These are phyloP conservation scores for Schizopygopsis malacanthus DNA, from an alignment of 2,797 vertebrate species.

Conservation along the genomic window DNA sequence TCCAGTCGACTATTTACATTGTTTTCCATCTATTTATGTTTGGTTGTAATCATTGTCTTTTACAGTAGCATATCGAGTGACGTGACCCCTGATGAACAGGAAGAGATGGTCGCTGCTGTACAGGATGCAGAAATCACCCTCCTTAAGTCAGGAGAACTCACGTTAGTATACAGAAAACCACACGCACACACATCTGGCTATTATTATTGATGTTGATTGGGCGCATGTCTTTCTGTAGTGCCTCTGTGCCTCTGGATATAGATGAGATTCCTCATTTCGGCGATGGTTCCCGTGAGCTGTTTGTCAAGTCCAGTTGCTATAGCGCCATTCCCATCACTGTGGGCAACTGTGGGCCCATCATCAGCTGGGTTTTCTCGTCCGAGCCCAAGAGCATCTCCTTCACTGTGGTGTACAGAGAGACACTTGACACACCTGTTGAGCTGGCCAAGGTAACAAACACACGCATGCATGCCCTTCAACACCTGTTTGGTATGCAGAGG, in stretches of 20 bases:
- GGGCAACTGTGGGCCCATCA: slow-evolving; percentile 80
- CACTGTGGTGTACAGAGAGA: slow-evolving; percentile 88
- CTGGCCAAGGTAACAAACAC: slow-evolving; percentile 85
- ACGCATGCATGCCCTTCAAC: background rate
- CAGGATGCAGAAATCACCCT: slow-evolving; percentile 92
- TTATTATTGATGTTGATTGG: background rate
- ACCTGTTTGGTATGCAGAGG: background rate
- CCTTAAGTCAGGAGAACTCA: slow-evolving; percentile 90
- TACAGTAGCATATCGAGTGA: slow-evolving; percentile 74
- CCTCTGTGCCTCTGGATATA: slow-evolving; percentile 82
- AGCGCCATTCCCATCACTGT: slow-evolving; percentile 85
- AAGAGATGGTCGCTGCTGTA: slow-evolving; percentile 77
- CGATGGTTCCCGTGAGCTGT: slow-evolving; percentile 86
- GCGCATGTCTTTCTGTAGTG: slow-evolving; percentile 71
- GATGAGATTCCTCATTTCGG: slow-evolving; percentile 88
- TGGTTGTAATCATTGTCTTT: slow-evolving; percentile 30
- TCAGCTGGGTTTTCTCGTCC: slow-evolving; percentile 94
- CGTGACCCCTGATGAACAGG: slow-evolving; percentile 78
- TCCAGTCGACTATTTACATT: background rate
- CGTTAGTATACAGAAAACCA: slow-evolving; percentile 78
- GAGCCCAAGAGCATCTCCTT: slow-evolving; percentile 96
- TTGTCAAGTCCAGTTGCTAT: slow-evolving; percentile 91
- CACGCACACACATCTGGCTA: background rate
- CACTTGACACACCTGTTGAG: slow-evolving; percentile 78
- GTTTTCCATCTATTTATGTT: slow-evolving; percentile 16